These are phyloP conservation scores for Himantopus leucocephalus DNA, from an alignment of 2,113 vertebrate species.

Conservation along the genomic window DNA sequence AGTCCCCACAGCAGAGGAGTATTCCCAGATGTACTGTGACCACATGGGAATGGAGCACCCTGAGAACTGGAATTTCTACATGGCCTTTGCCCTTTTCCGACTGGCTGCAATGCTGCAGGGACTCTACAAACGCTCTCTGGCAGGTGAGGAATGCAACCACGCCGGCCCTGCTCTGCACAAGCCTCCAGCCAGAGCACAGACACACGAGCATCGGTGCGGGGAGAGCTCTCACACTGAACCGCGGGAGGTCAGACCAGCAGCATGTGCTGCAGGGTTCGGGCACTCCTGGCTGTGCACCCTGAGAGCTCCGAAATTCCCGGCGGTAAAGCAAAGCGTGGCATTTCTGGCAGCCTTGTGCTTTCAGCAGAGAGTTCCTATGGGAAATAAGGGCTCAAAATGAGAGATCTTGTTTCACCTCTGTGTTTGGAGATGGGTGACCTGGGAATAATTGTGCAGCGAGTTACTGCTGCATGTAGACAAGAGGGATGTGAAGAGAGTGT, in stretches of 20 bases:
- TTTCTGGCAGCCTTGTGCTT: background rate
- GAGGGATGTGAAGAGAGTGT: background rate
- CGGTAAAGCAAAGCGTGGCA: background rate
- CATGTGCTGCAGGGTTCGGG: background rate
- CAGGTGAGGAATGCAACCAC: constrained; percentile 55
- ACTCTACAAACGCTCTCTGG: constrained; percentile 25
- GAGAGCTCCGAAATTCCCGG: background rate
- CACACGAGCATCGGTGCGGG: fast-evolving
- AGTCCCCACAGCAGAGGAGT: constrained; percentile 76
- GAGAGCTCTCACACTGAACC: background rate
- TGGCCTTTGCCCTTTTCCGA: constrained; percentile 83
- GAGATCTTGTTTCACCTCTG: background rate
- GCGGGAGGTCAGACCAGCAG: background rate
- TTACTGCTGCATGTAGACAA: background rate
- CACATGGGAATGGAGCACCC: constrained; percentile 32
- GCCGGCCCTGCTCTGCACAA: background rate
- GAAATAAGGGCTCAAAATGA: background rate
- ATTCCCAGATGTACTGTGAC: constrained; percentile 72
- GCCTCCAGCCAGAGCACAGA: background rate
- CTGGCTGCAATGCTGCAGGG: constrained; percentile 76
- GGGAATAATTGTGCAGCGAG: background rate
- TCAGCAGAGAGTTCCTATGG: background rate
- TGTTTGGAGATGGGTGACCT: background rate
- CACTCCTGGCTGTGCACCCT: background rate
- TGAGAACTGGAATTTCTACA: constrained; percentile 80